Conservation (phyloP, 1,140 invertebrate genomes). For the Harpegnathos saltator region DNA sequence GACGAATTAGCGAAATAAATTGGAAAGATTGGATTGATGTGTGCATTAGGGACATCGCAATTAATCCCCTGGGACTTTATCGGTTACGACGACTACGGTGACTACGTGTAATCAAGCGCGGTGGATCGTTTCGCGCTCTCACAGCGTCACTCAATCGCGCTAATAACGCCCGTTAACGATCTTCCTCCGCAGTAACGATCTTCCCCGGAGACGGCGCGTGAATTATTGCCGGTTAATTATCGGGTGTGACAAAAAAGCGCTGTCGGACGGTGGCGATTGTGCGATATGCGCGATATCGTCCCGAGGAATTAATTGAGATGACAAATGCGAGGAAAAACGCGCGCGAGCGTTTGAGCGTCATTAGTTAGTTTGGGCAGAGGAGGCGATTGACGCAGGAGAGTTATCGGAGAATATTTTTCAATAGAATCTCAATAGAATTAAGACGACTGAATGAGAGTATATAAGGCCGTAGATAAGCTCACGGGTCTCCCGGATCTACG, state of each 20-base stretch:
- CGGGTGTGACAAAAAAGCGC: background rate
- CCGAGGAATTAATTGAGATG: conserved; percentile 30
- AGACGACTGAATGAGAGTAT: background rate
- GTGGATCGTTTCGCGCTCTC: conserved; percentile 29
- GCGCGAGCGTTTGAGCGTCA: background rate
- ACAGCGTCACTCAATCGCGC: conserved; percentile 26
- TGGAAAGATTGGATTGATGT: conserved; percentile 36
- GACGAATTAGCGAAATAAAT: conserved; percentile 1
- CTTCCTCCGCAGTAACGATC: background rate
- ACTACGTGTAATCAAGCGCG: conserved; percentile 41
- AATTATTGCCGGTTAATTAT: conserved; percentile 29
- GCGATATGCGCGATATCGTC: background rate
- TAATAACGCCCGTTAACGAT: conserved; percentile 45
- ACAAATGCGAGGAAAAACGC: background rate
- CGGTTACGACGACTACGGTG: conserved; percentile 1
- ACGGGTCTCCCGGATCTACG: background rate
- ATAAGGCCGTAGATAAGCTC: background rate
- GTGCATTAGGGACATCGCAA: conserved; percentile 10
- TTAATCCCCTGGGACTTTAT: conserved; percentile 54
- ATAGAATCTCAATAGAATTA: conserved; percentile 33
- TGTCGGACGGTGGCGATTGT: conserved; percentile 12
- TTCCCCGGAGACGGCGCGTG: background rate
- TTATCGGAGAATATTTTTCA: conserved; percentile 39
- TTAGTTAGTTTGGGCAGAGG: background rate
- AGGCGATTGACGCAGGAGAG: conserved; percentile 1